These are phyloP conservation scores for Pseudobourletiella spinata DNA, from an alignment of 1,140 invertebrate genomes.

Conservation along the genomic window DNA sequence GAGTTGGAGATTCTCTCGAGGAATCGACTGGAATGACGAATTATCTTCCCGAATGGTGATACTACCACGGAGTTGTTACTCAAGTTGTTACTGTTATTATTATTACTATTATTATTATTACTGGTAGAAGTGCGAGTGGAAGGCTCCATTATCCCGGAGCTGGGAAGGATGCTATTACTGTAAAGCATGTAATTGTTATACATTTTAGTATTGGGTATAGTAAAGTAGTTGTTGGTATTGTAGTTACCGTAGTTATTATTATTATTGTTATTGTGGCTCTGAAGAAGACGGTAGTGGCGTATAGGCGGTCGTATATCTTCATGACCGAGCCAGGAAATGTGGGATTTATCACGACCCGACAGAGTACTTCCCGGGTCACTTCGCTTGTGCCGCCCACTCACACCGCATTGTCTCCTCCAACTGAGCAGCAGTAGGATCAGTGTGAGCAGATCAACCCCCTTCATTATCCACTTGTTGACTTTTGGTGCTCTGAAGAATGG, in stretches of 20 bases:
- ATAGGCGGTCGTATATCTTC: background rate
- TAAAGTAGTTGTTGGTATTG: too few species aligned
- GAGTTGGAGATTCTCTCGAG: background rate
- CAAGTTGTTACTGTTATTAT: background rate
- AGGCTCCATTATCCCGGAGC: background rate
- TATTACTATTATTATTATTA: background rate
- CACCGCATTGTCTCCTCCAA: background rate
- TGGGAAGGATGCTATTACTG: too few species aligned
- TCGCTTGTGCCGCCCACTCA: conserved; percentile 2
- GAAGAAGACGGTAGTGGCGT: background rate
- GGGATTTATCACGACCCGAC: background rate
- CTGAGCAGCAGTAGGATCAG: background rate
- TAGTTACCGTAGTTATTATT: too few species aligned
- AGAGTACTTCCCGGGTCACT: background rate
- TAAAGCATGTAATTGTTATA: too few species aligned
- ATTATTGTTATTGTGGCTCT: background rate
- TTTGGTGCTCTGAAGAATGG: too few species aligned
- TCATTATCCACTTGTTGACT: background rate
- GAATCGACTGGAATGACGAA: background rate
- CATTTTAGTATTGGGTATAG: too few species aligned
- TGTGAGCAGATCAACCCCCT: background rate
- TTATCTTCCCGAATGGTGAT: conserved; percentile 18
- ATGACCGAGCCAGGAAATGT: background rate
- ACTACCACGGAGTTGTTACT: conserved; percentile 3
- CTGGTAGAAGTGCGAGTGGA: background rate